Evolutionary conservation across 2,888 invertebrate species (phyloP).

Genomic region (Tachina grossa): DNA sequence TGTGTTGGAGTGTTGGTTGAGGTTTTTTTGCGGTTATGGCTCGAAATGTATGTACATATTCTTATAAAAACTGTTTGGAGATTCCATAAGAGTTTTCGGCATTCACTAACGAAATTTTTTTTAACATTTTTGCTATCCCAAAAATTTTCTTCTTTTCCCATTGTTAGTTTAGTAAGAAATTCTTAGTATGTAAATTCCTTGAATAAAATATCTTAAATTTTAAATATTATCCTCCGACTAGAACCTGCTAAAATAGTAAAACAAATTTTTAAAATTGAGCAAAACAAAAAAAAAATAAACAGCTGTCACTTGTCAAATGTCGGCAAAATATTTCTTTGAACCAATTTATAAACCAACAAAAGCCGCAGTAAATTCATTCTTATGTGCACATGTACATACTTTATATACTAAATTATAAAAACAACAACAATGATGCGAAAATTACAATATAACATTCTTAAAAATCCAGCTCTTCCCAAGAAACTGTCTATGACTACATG

Average conservation of each 20-base stretch:
- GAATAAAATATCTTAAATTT: neutral
- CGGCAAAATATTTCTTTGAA: constrained; percentile 28
- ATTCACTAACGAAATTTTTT: neutral
- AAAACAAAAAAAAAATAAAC: constrained; percentile 10
- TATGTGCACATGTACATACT: neutral
- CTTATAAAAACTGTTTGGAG: neutral
- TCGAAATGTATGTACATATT: too few relatives aligned
- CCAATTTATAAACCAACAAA: neutral
- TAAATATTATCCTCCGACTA: neutral
- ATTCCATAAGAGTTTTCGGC: neutral
- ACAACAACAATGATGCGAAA: constrained; percentile 5
- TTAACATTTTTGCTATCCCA: neutral
- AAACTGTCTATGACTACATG: neutral
- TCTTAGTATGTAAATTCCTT: neutral
- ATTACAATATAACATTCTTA: neutral
- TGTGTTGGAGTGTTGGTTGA: too few relatives aligned
- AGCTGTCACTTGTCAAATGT: constrained; percentile 58
- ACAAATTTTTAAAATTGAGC: neutral
- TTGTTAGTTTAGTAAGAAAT: neutral
- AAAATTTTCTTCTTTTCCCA: neutral
- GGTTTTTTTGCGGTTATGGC: too few relatives aligned
- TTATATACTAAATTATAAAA: neutral
- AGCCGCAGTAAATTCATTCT: neutral
- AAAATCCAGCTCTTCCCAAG: neutral
- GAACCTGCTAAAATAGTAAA: constrained; percentile 17